Base-by-base conservation (phyloP, 2,888 invertebrate species). In the Melinopterus prodromus region DNA sequence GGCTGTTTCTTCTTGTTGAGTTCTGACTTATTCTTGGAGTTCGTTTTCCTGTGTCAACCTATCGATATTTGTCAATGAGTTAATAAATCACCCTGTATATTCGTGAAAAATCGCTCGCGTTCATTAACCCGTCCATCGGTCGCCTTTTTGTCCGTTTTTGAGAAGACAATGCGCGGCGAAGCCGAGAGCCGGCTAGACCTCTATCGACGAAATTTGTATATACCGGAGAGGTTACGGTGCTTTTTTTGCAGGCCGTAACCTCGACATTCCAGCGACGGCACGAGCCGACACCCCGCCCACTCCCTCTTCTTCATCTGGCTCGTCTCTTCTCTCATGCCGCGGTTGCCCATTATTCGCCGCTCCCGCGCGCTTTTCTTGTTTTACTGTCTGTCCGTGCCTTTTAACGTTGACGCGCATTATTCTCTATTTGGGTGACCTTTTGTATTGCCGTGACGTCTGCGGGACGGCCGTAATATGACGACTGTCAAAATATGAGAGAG, bases 181-280 rank as follows among this genome's bases (percentile, higher is more conserved):
- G 53, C 53, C 53, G 53, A 9, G 12, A 26, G 26, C 26, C 26
- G 53, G 53, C 53, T 12, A 53, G 53, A 53, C 53, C 53, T 53
- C 53, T 53, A 53, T 53, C 53, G 53, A 53, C 53, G 12, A 53
- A 53, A 53, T 53, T 53, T 53, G 53, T 53, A 53, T 53, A 53
- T 12, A 53, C 12, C 53, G 53, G 12, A 53, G 53, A 53, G 53
- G 53, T 53, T 53, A 53, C 53, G 53, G 53, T 53, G 53, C 53
- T 72, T 26, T 72, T 72, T 72, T 72, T 72, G 72, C 72, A 16
- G 77, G 26, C 14, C 16, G 77, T 69, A 77, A 77, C 77, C 77
- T 77, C 77, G 77, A 77, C 77, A 77, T 77, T 77, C 77, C 77
- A 69, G 69, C 35, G 74, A 36, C 26, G 74, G 35, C 70, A 70